Conservation (phyloP, 2,113 vertebrate species). For the Cygnus atratus region DNA sequence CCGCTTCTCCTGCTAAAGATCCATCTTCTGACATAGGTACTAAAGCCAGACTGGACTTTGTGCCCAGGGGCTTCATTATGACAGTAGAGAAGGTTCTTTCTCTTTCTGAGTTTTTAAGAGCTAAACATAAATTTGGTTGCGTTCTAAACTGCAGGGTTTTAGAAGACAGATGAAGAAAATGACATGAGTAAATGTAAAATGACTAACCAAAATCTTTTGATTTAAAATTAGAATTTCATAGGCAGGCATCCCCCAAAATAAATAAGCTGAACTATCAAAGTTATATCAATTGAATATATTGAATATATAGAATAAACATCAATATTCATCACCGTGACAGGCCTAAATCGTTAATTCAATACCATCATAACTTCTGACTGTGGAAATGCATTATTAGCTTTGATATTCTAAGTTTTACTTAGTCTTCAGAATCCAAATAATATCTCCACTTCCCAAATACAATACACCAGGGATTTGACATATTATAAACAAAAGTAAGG, state of each 20-base stretch:
- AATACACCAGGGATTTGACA: background rate
- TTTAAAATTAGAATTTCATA: background rate
- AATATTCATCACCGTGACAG: background rate
- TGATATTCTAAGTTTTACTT: background rate
- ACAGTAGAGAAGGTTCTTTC: background rate
- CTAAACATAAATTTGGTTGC: background rate
- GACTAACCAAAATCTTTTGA: background rate
- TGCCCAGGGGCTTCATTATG: background rate
- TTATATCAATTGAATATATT: background rate
- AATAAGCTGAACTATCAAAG: background rate
- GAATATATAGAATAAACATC: background rate
- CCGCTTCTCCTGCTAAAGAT: background rate
- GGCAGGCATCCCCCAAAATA: background rate
- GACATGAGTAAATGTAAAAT: background rate
- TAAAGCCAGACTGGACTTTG: background rate
- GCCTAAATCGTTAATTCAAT: background rate
- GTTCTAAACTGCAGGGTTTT: background rate
- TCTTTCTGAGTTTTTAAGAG: background rate
- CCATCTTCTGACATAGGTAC: fast-evolving
- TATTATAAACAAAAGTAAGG: background rate
- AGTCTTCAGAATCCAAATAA: background rate
- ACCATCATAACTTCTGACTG: background rate
- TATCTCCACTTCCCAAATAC: background rate
- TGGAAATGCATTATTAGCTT: background rate
- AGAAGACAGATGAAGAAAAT: background rate